These are phyloP conservation scores for Ailuropoda melanoleuca DNA, from an alignment of 2,113 vertebrate species.

Conservation along the genomic window DNA sequence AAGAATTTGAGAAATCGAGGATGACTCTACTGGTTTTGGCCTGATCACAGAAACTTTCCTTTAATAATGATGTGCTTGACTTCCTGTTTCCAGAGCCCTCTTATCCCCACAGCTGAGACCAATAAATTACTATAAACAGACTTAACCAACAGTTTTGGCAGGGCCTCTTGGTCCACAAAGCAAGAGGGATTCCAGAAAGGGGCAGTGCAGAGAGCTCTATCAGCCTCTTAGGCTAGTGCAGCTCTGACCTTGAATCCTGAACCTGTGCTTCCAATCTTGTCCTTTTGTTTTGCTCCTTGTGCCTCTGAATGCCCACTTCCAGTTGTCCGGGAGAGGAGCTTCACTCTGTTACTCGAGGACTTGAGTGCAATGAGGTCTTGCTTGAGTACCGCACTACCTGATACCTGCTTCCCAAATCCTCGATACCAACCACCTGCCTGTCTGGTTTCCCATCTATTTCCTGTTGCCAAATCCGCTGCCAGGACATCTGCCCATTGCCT, in stretches of 20 bases:
- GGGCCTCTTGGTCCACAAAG: neutral
- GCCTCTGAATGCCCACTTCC: neutral
- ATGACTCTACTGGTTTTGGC: neutral
- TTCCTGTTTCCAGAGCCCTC: neutral
- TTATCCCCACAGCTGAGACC: neutral
- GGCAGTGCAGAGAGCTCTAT: neutral
- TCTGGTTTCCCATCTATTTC: neutral
- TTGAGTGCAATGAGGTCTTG: neutral
- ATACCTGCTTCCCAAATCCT: neutral
- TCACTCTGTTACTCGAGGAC: neutral
- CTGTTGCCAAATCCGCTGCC: neutral
- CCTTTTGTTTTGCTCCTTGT: neutral
- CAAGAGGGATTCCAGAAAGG: neutral
- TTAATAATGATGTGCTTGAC: slow-evolving; percentile 9
- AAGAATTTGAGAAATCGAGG: slow-evolving; percentile 31
- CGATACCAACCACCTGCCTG: neutral
- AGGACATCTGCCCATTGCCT: neutral
- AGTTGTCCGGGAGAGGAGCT: neutral
- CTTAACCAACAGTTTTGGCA: neutral
- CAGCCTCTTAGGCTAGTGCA: neutral
- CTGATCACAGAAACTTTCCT: neutral
- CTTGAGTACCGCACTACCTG: neutral
- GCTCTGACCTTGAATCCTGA: neutral
- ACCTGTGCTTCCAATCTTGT: neutral
- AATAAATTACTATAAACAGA: slow-evolving; percentile 24